A percentile compares a stretch with the other conserved stretches of the same genome.
phyloP scores from a whole-genome alignment of 2,113 vertebrate species.

The Saguinus midas region DNA sequence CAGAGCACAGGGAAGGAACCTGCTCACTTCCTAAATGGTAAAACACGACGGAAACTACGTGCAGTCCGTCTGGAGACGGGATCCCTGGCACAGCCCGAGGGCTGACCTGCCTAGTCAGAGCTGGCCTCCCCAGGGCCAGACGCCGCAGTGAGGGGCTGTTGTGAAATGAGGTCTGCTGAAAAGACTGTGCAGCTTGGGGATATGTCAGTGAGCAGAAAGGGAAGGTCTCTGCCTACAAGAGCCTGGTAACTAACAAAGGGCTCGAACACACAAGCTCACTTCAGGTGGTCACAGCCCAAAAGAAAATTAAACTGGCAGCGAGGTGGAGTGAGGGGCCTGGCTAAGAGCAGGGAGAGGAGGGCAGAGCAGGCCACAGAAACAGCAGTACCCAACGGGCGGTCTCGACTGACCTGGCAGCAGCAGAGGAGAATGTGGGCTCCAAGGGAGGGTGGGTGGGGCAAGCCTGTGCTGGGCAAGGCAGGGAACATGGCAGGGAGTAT shows the following conservation, averaged over 20 bases:
- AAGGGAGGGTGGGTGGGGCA: background rate
- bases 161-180: fast-evolving
- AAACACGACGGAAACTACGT: background rate
- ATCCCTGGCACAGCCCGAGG: background rate
- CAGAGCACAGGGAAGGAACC: too few relatives aligned
- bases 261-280: background rate
- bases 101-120: background rate
- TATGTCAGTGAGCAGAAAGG: background rate
- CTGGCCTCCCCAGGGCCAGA: background rate
- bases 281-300: background rate
- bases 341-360: too few relatives aligned
- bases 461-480: background rate
- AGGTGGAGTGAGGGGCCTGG: background rate
- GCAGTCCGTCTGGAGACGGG: background rate
- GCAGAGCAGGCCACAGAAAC: background rate
- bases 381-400: background rate
- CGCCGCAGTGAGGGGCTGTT: background rate
- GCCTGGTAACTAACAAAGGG: background rate
- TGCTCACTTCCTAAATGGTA: background rate
- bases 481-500: background rate
- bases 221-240: background rate
- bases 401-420: too few relatives aligned
- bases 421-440: background rate
- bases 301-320: background rate
- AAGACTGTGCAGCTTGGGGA: background rate